Conservation (phyloP, 2,888 invertebrate species). For the Xanthorhoe designata region DNA sequence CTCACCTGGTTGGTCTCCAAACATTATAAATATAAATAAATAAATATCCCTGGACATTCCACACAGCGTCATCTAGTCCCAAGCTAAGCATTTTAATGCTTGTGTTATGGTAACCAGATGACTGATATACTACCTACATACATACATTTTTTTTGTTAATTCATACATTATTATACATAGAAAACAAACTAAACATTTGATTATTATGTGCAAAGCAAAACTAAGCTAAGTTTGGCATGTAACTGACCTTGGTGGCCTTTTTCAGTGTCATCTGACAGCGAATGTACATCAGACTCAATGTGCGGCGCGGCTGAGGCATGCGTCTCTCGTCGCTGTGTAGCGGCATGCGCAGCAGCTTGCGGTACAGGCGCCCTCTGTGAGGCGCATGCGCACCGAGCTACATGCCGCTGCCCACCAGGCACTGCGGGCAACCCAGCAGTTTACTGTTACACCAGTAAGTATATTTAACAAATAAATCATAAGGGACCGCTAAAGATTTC, state of each 20-base stretch:
- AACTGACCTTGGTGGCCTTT: slow-evolving; percentile 21
- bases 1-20: slow-evolving; percentile 72
- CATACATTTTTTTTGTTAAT: no score
- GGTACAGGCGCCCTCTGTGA: slow-evolving; percentile 93
- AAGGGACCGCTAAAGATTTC: background rate
- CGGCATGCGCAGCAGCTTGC: slow-evolving; percentile 94
- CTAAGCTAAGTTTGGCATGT: no score
- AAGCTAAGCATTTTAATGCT: no score
- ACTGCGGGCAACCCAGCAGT: slow-evolving; percentile 95
- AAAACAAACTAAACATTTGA: background rate
- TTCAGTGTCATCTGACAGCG: slow-evolving; percentile 80
- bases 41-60: no score
- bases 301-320: slow-evolving; percentile 93
- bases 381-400: slow-evolving; percentile 91
- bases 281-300: slow-evolving; percentile 90
- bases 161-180: no score
- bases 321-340: slow-evolving; percentile 91
- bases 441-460: slow-evolving; percentile 94
- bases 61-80: no score
- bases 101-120: no score
- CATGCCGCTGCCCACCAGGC: slow-evolving; percentile 93
- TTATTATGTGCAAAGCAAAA: background rate
- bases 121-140: no score
- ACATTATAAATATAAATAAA: no score
- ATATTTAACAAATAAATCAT: slow-evolving; percentile 36